Percentiles rank a stretch among this genome's conserved stretches.
phyloP scores from a whole-genome alignment of 2,888 invertebrate genomes.

The Sinelater perroti region DNA sequence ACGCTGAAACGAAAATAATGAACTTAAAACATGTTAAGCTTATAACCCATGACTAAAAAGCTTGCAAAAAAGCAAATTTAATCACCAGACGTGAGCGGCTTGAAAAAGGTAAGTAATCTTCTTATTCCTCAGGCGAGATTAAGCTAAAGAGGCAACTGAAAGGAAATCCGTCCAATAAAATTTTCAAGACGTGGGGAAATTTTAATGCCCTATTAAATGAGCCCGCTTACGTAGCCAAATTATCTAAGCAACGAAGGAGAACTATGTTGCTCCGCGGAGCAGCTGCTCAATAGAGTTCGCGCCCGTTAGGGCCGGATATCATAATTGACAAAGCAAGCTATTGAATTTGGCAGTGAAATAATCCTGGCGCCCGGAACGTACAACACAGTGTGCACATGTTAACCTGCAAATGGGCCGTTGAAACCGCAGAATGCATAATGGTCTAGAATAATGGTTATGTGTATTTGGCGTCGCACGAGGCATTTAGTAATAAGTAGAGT shows the following conservation, averaged over 20 bases:
- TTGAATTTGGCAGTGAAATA: slow-evolving; percentile 17
- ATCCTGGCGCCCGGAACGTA: slow-evolving; percentile 11
- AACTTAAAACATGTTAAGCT: too few relatives aligned
- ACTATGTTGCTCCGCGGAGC: neutral
- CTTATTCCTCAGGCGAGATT: neutral
- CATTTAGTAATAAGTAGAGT: too few relatives aligned
- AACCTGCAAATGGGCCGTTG: slow-evolving; percentile 2
- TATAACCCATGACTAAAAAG: too few relatives aligned
- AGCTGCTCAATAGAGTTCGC: slow-evolving; percentile 10
- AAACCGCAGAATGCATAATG: neutral
- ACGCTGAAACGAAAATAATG: too few relatives aligned
- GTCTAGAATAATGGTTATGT: too few relatives aligned
- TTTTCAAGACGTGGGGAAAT: slow-evolving; percentile 6
- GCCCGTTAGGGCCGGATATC: slow-evolving; percentile 1
- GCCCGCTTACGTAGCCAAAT: neutral
- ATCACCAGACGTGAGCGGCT: too few relatives aligned
- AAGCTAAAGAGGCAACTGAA: neutral
- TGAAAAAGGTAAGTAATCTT: neutral
- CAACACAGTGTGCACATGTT: slow-evolving; percentile 12
- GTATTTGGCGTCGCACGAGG: too few relatives aligned
- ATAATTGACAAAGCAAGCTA: slow-evolving; percentile 11
- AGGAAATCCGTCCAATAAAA: neutral
- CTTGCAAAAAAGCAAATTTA: too few relatives aligned
- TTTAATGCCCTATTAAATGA: slow-evolving; percentile 13
- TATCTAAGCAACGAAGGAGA: slow-evolving; percentile 4